Evolutionary conservation across 2,113 vertebrate genomes (phyloP).

Genomic region (Chinchilla lanigera): DNA sequence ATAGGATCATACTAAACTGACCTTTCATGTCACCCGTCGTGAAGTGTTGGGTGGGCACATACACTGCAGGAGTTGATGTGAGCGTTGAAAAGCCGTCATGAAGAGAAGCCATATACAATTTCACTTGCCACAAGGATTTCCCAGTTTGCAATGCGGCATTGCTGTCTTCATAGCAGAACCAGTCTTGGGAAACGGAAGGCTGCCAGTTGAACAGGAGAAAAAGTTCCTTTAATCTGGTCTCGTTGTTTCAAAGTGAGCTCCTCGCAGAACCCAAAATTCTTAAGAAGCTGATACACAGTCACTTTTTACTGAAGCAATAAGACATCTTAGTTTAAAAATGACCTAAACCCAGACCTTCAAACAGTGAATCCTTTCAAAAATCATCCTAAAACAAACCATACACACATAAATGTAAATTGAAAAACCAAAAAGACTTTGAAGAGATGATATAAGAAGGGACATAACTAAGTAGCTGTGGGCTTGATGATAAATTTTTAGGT

Average conservation of each 20-base stretch:
- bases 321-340: not conserved
- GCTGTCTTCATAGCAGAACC: not conserved
- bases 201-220: not conserved
- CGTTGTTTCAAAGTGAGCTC: not conserved
- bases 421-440: not conserved
- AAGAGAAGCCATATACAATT: conserved; percentile 71
- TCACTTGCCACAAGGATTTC: conserved; percentile 72
- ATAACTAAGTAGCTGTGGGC: not conserved
- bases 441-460: too few relatives aligned
- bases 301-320: not conserved
- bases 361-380: not conserved
- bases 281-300: not conserved
- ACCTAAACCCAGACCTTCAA: not conserved
- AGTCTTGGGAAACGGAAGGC: not conserved
- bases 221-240: not conserved
- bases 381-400: not conserved
- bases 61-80: conserved; percentile 71
- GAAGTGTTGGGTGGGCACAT: conserved; percentile 77
- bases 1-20: conserved; percentile 83
- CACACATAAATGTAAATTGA: too few relatives aligned
- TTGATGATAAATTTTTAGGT: not conserved
- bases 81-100: conserved; percentile 80
- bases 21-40: conserved; percentile 81
- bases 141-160: not conserved
- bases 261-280: not conserved